Evolutionary conservation across 2,113 vertebrate genomes (phyloP).

Genomic region (Morphnarchus princeps): DNA sequence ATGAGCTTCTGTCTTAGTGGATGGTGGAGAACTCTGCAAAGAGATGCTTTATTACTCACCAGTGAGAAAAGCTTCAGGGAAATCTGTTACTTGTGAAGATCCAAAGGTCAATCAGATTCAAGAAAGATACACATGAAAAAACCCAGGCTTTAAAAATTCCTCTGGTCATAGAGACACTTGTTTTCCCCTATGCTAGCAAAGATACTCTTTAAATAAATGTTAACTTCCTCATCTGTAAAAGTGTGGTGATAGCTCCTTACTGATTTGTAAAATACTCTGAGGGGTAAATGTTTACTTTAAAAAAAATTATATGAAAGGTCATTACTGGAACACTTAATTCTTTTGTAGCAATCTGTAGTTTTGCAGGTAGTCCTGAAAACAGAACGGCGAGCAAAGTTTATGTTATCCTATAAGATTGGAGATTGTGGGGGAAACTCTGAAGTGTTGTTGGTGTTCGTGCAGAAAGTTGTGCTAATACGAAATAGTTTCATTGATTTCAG

Average conservation of each 20-base stretch:
- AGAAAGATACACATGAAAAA: not conserved
- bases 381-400: not conserved
- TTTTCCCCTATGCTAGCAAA: not conserved
- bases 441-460: not conserved
- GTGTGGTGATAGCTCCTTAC: not conserved
- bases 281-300: not conserved
- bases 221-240: not conserved
- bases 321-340: not conserved
- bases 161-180: not conserved
- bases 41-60: not conserved
- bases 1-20: not conserved
- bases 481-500: not conserved
- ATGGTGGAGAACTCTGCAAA: not conserved
- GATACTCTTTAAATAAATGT: not conserved
- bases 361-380: not conserved
- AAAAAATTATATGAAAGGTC: not conserved
- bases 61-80: not conserved
- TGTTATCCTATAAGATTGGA: accelerated
- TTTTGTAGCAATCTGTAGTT: not conserved
- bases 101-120: not conserved
- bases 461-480: not conserved
- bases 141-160: not conserved
- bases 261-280: not conserved
- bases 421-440: not conserved
- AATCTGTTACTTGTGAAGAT: not conserved